These are phyloP conservation scores for Ooceraea biroi DNA, from an alignment of 1,140 invertebrate species.

Conservation along the genomic window DNA sequence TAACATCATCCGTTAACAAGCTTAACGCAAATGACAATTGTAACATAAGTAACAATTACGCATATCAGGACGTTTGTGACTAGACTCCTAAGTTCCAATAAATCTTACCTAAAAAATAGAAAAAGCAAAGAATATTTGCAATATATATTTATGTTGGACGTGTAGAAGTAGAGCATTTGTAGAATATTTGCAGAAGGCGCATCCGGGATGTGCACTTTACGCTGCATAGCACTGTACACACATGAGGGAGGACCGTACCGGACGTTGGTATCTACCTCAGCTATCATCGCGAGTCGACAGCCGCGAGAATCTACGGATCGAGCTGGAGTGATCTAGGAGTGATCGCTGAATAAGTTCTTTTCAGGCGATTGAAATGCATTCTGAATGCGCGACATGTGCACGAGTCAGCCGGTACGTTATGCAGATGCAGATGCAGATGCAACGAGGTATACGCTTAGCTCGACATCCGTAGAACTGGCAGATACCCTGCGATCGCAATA, in stretches of 20 bases:
- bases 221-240: not conserved
- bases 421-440: constrained; percentile 22
- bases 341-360: constrained; percentile 47
- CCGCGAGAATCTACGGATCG: constrained; percentile 15
- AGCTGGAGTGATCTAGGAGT: constrained; percentile 24
- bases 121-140: no score
- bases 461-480: constrained; percentile 31
- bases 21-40: no score
- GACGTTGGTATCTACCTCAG: constrained; percentile 30
- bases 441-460: constrained; percentile 37
- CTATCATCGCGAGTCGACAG: constrained; percentile 34
- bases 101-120: no score
- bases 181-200: no score
- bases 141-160: no score
- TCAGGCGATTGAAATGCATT: constrained; percentile 45
- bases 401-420: constrained; percentile 33
- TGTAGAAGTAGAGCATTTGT: no score
- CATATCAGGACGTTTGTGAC: no score
- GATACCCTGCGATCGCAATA: constrained; percentile 72
- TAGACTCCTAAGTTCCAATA: no score
- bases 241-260: not conserved
- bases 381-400: constrained; percentile 50
- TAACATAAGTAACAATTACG: no score
- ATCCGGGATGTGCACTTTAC: not conserved
- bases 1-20: no score